Percentiles rank a stretch among this genome's conserved stretches.
Conservation (phyloP, 2,797 vertebrate genomes). For the Rhynchotus rufescens region DNA sequence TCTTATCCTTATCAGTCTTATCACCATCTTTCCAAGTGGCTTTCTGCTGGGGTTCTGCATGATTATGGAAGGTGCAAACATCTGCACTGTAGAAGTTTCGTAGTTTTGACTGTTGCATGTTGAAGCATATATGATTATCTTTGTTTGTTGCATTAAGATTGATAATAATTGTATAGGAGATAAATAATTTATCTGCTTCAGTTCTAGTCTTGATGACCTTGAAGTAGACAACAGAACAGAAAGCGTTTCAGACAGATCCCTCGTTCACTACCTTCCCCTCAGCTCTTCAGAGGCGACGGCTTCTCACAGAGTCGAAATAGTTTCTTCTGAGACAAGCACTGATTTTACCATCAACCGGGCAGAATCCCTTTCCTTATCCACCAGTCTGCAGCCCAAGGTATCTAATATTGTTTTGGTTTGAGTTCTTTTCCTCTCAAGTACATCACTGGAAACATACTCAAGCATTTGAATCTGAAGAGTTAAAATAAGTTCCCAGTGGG, state of each 20-base stretch:
- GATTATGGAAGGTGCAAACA: fast-evolving
- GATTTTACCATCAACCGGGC: slow-evolving; percentile 78
- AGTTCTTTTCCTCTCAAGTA: background rate
- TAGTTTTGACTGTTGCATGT: background rate
- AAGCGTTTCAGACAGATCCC: slow-evolving; percentile 62
- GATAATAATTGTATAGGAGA: background rate
- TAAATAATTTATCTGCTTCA: slow-evolving; percentile 53
- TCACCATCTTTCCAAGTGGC: background rate
- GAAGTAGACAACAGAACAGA: slow-evolving; percentile 87
- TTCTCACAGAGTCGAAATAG: slow-evolving; percentile 77
- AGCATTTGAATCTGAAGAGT: background rate
- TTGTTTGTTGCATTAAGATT: background rate
- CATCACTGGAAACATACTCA: background rate
- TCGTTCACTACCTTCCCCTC: slow-evolving; percentile 53
- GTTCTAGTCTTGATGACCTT: slow-evolving; percentile 90
- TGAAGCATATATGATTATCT: background rate
- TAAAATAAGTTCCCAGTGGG: background rate
- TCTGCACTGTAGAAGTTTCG: background rate
- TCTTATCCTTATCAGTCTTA: background rate
- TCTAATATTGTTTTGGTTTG: background rate
- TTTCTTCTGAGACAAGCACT: slow-evolving; percentile 56
- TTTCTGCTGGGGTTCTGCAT: fast-evolving
- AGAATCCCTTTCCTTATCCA: slow-evolving; percentile 82
- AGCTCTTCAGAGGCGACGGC: slow-evolving; percentile 51
- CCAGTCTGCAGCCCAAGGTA: slow-evolving; percentile 83